phyloP scores from a whole-genome alignment of 2,888 invertebrate genomes.

The Coremacera marginata region DNA sequence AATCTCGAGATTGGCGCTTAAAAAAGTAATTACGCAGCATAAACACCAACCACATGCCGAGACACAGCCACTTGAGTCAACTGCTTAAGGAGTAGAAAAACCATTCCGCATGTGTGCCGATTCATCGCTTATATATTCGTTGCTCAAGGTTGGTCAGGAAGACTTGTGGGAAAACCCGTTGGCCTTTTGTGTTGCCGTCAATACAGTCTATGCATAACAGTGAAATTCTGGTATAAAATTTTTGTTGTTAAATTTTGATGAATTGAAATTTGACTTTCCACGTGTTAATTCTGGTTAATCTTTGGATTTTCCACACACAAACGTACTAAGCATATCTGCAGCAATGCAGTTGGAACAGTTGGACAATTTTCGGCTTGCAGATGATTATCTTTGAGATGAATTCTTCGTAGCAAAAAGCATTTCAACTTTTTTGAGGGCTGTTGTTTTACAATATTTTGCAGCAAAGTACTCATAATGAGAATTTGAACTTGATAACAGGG shows the following conservation, averaged over 20 bases:
- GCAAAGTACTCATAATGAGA: no score
- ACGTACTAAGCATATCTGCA: no score
- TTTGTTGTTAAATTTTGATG: not conserved
- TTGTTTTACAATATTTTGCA: no score
- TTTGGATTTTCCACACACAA: not conserved
- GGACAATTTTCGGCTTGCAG: no score
- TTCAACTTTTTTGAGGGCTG: no score
- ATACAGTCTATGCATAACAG: no score
- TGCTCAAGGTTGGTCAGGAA: not conserved
- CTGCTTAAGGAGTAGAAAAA: constrained; percentile 31
- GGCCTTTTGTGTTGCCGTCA: not conserved
- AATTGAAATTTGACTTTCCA: constrained; percentile 7
- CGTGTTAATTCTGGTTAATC: not conserved
- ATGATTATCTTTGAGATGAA: no score
- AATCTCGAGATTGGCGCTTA: constrained; percentile 29
- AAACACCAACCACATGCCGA: constrained; percentile 33
- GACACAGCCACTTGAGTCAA: constrained; percentile 37
- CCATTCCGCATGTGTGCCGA: constrained; percentile 34
- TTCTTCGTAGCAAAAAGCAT: no score
- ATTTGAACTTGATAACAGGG: no score
- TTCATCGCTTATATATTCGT: not conserved
- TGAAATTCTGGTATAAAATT: not conserved
- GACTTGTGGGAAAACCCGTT: constrained; percentile 29
- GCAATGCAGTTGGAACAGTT: no score
- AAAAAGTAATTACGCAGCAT: constrained; percentile 37